These are phyloP conservation scores for Lepidurus apus DNA, from an alignment of 1,140 invertebrate species.

Conservation along the genomic window DNA sequence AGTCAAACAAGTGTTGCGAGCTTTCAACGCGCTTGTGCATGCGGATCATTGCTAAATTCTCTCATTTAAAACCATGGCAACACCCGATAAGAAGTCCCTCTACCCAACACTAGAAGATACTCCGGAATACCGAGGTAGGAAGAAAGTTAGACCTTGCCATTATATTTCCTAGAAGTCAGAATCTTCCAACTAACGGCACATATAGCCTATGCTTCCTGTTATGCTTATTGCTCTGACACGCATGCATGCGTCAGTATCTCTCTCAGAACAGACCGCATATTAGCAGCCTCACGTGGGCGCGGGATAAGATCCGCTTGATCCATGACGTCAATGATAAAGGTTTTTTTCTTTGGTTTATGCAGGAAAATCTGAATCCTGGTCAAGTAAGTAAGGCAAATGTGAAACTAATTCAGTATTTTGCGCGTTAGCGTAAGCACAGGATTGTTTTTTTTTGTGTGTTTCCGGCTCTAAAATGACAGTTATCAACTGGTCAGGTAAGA, in stretches of 20 bases:
- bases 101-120: slow-evolving; percentile 3
- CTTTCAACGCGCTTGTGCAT: not conserved
- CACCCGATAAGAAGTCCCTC: not conserved
- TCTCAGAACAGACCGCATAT: too few relatives aligned
- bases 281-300: not conserved
- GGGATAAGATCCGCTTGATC: not conserved
- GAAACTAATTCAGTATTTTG: too few relatives aligned
- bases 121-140: not conserved
- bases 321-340: not conserved
- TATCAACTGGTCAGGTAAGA: too few relatives aligned
- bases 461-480: too few relatives aligned
- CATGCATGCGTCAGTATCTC: not conserved
- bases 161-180: not conserved
- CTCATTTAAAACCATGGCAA: not conserved
- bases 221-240: not conserved
- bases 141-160: not conserved
- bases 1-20: too few relatives aligned
- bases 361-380: not conserved
- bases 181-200: too few relatives aligned
- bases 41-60: not conserved
- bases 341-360: not conserved
- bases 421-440: too few relatives aligned
- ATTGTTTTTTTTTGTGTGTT: too few relatives aligned
- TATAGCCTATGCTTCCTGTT: too few relatives aligned
- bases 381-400: too few relatives aligned